Evolutionary conservation across 1,140 invertebrate species (phyloP), one percentile per base, ranked within the genome.

Genomic region (Babylonia areolata): DNA sequence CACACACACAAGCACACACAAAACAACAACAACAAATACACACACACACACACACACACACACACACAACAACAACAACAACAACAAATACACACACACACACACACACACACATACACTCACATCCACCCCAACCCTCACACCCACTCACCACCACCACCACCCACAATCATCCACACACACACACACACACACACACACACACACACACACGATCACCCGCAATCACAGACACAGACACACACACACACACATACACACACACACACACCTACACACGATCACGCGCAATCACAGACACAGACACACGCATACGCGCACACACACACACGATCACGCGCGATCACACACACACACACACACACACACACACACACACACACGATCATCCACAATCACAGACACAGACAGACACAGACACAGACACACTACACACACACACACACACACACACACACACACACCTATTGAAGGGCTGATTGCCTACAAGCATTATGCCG

Each of bases 401-500:
- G 9, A 35, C n/a, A 73, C n/a, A 20, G 9, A 35, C 31, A 20
- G 9, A 35, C 33, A 35, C 71, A 73, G 31, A 35, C 31, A 51
- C 46, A 51, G 9, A 51, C 46, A 6, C 42, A 12, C n/a, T 17
- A 12, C 46, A 12, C 46, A 12, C 46, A 12, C 46, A 12, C 17
- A 51, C 9, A 40, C 37, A 77, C 75, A 77, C 15, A 77, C 73
- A 77, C 9, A 77, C 73, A 77, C 15, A 40, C 35, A 77, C 37
- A 40, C 17, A 85, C 77, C 81, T 54, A 33, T 87, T 37, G 84
- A 89, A 93, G 0, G 92, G 92, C 5, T 81, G n/a, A 37, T 88
- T 89, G 15, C 86, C 81, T 11, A 71, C 46, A 9, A 86, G 79
- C 84, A 91, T 88, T 31, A 93, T 77, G 0, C 91, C 93, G 77